Percentiles rank a stretch among this genome's conserved stretches.
These are phyloP conservation scores for Struthio camelus DNA, from an alignment of 2,113 vertebrate species.

Conservation along the genomic window DNA sequence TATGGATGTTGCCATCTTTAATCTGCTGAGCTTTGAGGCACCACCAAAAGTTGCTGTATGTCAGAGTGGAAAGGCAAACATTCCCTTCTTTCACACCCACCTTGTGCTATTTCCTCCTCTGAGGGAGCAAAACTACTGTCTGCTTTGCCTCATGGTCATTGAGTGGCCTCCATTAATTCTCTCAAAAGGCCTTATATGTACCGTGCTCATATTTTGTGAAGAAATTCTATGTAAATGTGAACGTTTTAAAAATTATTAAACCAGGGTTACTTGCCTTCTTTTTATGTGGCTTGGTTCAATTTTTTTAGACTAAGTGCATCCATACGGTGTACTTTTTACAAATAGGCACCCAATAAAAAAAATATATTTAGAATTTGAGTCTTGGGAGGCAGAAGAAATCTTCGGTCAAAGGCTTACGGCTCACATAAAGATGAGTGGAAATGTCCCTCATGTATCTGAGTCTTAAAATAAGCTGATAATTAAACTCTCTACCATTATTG, in stretches of 20 bases:
- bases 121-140: background rate
- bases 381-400: background rate
- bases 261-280: rapidly evolving
- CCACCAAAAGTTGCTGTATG: background rate
- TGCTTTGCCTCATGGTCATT: background rate
- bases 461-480: slow-evolving; percentile 64
- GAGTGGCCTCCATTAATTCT: background rate
- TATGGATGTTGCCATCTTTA: background rate
- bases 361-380: background rate
- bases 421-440: slow-evolving; percentile 14
- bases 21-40: background rate
- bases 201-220: background rate
- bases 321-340: background rate
- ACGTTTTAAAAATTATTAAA: background rate
- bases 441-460: slow-evolving; percentile 1
- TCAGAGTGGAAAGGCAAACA: background rate
- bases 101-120: background rate
- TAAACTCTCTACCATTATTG: slow-evolving; percentile 47
- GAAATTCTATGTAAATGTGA: background rate
- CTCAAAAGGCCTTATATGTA: background rate
- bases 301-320: background rate
- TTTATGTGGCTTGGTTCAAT: background rate
- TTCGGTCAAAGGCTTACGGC: background rate
- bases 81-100: background rate
- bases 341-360: background rate